phyloP scores from a whole-genome alignment of 2,888 invertebrate genomes.

The Amphipoea oculea region DNA sequence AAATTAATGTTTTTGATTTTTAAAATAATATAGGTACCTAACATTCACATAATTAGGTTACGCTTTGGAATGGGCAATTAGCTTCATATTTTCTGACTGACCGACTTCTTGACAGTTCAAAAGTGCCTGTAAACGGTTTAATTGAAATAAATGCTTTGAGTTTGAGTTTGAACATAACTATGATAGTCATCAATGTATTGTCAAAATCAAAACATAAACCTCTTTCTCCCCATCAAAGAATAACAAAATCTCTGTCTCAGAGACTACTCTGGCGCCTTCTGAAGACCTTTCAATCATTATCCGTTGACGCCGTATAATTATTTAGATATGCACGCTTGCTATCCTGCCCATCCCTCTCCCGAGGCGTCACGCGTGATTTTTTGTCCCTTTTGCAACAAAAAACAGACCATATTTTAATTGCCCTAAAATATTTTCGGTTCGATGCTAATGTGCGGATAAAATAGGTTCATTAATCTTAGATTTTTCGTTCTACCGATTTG shows the following conservation, averaged over 20 bases:
- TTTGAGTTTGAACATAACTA: no score
- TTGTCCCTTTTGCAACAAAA: conserved; percentile 69
- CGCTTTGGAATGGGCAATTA: no score
- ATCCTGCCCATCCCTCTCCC: conserved; percentile 80
- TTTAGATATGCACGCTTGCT: conserved; percentile 83
- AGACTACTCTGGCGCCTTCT: conserved; percentile 72
- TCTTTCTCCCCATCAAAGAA: neutral
- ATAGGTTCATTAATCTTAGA: conserved; percentile 62
- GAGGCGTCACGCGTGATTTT: conserved; percentile 77
- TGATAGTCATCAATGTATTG: neutral
- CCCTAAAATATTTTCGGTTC: conserved; percentile 77
- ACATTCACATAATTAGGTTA: no score
- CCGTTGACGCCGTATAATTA: conserved; percentile 87
- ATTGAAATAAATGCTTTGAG: no score
- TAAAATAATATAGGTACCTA: no score
- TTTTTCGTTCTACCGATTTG: conserved; percentile 39
- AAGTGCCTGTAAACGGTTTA: no score
- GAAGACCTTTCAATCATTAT: conserved; percentile 89
- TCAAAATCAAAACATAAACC: no score
- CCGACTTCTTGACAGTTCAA: no score
- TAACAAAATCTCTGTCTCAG: conserved; percentile 41
- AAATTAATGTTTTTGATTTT: no score
- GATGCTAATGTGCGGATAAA: conserved; percentile 66
- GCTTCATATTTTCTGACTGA: no score
- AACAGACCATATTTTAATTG: conserved; percentile 84